Evolutionary conservation across 2,888 invertebrate species (phyloP).

Genomic region (Polia nebulosa): DNA sequence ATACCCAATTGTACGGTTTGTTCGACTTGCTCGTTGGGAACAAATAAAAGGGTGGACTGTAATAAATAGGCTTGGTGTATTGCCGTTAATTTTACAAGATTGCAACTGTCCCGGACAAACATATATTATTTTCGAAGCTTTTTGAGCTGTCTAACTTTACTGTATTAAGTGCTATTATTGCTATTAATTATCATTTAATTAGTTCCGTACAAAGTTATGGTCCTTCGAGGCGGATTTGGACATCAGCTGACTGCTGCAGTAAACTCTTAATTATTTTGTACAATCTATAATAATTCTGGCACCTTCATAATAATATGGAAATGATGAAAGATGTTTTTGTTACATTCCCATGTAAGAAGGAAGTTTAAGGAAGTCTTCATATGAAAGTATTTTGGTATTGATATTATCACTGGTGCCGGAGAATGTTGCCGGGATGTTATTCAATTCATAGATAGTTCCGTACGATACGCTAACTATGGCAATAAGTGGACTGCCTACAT

Average conservation of each 20-base stretch:
- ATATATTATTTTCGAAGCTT: too few species aligned
- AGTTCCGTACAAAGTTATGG: background rate
- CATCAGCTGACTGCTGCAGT: background rate
- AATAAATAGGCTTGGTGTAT: too few species aligned
- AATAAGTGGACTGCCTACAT: slow-evolving; percentile 19
- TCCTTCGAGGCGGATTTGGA: background rate
- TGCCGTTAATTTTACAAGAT: too few species aligned
- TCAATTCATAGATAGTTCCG: slow-evolving; percentile 46
- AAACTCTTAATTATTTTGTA: background rate
- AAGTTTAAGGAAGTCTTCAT: slow-evolving; percentile 12
- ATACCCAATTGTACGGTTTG: too few species aligned
- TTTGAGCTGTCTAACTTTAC: too few species aligned
- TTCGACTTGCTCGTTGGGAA: too few species aligned
- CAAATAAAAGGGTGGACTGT: too few species aligned
- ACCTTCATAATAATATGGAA: background rate
- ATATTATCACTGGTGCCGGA: slow-evolving; percentile 35
- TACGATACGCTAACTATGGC: slow-evolving; percentile 48
- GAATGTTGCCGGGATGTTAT: slow-evolving; percentile 39
- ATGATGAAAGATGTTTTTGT: background rate
- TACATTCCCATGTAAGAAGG: background rate
- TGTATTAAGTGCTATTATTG: too few species aligned
- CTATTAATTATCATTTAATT: too few species aligned
- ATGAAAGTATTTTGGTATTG: slow-evolving; percentile 8
- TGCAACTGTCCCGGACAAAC: too few species aligned
- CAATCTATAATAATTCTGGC: too few species aligned